A percentile compares a stretch with the other conserved stretches of the same genome.
Evolutionary conservation across 2,888 invertebrate species (phyloP).

Genomic region (Eupithecia insigniata): DNA sequence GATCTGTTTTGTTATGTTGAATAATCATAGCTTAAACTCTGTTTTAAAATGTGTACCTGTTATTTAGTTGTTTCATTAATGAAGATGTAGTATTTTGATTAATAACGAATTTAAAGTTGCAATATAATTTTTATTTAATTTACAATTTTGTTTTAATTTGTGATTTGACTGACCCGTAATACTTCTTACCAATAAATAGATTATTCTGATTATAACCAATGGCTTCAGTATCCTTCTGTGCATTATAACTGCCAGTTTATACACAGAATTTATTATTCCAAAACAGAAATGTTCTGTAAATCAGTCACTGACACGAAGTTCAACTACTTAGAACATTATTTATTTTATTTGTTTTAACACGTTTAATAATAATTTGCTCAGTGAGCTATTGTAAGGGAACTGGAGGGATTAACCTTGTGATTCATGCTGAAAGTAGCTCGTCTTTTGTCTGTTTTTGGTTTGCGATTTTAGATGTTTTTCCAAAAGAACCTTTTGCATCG

Average conservation of each 20-base stretch:
- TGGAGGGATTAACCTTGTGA: constrained; percentile 30
- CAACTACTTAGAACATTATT: constrained; percentile 39
- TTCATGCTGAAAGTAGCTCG: constrained; percentile 27
- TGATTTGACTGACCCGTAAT: no score
- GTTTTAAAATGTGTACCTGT: background rate
- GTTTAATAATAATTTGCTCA: constrained; percentile 33
- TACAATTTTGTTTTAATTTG: no score
- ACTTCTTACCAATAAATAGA: no score
- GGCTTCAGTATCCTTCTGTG: constrained; percentile 14
- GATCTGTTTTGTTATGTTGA: background rate
- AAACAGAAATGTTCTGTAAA: constrained; percentile 46
- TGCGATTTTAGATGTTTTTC: background rate
- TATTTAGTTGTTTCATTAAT: no score
- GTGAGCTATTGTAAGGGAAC: constrained; percentile 26
- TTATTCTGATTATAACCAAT: background rate
- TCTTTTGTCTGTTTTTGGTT: constrained; percentile 23
- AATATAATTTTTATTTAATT: no score
- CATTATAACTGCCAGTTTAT: constrained; percentile 20
- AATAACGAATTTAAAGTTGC: no score
- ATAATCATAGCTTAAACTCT: no score
- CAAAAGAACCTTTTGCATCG: background rate
- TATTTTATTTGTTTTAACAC: constrained; percentile 39
- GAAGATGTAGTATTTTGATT: no score
- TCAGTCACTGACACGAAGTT: constrained; percentile 40
- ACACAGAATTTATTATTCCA: constrained; percentile 45